A percentile compares a stretch with the other conserved stretches of the same genome.
phyloP scores from a whole-genome alignment of 2,888 invertebrate genomes.

The Mystacides longicornis region DNA sequence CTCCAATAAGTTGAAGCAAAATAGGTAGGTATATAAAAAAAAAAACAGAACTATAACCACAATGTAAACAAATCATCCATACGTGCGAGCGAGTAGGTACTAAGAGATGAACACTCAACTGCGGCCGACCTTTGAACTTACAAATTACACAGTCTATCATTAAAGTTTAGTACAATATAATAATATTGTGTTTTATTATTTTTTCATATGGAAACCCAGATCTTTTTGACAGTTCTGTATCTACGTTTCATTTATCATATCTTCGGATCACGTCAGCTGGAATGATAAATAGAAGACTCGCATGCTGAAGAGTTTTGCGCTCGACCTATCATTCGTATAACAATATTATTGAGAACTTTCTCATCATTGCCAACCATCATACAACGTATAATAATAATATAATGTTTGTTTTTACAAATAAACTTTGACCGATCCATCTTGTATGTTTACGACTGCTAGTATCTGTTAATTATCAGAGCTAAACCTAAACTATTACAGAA shows the following conservation, averaged over 20 bases:
- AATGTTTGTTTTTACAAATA: no score
- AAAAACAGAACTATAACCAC: no score
- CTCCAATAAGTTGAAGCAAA: no score
- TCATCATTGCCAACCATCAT: background rate
- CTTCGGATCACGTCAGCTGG: conserved; percentile 24
- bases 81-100: no score
- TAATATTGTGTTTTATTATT: background rate
- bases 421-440: no score
- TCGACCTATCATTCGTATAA: conserved; percentile 10
- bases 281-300: conserved; percentile 25
- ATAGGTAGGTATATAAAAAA: no score
- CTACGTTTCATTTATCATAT: conserved; percentile 26
- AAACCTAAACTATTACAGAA: no score
- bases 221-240: conserved; percentile 25
- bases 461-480: no score
- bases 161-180: conserved; percentile 13
- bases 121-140: conserved; percentile 22
- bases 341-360: conserved; percentile 1
- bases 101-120: no score
- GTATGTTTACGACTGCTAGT: no score
- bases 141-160: conserved; percentile 26
- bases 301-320: conserved; percentile 16
- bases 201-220: conserved; percentile 7
- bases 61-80: no score
- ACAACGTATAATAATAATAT: no score